These are phyloP conservation scores for Rhopalosiphum padi DNA, from an alignment of 1,140 invertebrate species.

Conservation along the genomic window DNA sequence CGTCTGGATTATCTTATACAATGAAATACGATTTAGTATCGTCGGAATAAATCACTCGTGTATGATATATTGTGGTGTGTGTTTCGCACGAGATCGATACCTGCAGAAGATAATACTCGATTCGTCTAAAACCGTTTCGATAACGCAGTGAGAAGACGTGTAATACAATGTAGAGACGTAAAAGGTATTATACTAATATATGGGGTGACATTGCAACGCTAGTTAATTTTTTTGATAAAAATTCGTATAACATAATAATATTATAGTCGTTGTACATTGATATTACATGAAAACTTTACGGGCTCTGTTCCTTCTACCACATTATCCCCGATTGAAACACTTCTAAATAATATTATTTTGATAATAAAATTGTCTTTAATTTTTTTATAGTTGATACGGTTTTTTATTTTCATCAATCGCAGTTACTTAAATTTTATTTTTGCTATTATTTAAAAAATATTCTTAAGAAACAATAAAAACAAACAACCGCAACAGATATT, in stretches of 20 bases:
- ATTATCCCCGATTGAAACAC: background rate
- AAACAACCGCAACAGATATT: background rate
- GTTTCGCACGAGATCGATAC: background rate
- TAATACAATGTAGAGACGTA: background rate
- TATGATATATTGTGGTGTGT: background rate
- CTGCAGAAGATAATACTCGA: background rate
- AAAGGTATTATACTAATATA: background rate
- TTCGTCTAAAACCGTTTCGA: background rate
- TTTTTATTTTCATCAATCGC: too few species aligned
- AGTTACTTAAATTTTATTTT: too few species aligned
- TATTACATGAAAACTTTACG: background rate
- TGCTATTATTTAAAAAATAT: background rate
- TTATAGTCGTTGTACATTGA: background rate
- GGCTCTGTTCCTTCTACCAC: accelerated
- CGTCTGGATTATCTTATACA: background rate
- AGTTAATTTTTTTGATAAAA: background rate
- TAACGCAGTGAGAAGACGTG: background rate
- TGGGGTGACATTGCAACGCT: background rate
- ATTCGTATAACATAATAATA: background rate
- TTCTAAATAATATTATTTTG: background rate
- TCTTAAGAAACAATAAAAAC: background rate
- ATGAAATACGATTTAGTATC: background rate
- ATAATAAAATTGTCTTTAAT: background rate
- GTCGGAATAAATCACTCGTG: background rate
- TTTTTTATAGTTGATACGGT: background rate